Evolutionary conservation across 2,113 vertebrate species (phyloP).

Genomic region (Numenius arquata): DNA sequence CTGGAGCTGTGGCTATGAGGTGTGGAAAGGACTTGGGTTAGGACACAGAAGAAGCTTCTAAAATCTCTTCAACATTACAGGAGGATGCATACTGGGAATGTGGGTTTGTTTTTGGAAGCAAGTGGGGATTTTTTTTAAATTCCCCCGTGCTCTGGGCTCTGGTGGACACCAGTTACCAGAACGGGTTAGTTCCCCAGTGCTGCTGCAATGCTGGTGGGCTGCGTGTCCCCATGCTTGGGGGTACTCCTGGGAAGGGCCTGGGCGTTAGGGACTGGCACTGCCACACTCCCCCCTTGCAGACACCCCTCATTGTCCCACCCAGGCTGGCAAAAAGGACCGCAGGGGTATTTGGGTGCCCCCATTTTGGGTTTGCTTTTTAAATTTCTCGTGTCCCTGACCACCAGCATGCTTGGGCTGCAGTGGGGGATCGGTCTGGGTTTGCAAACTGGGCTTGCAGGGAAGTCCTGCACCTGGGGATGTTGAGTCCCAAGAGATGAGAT

Average conservation of each 20-base stretch:
- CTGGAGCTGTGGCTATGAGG: not conserved
- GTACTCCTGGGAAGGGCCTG: too few species aligned
- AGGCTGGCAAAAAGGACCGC: too few species aligned
- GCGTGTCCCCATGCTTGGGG: rapidly evolving
- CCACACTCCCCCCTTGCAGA: too few species aligned
- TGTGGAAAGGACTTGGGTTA: not conserved
- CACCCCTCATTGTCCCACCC: too few species aligned
- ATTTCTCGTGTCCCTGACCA: too few species aligned
- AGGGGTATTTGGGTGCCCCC: too few species aligned
- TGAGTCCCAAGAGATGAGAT: not conserved
- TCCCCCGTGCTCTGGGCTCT: rapidly evolving
- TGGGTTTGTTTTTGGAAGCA: not conserved
- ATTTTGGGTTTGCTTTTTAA: too few species aligned
- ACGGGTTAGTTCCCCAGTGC: rapidly evolving
- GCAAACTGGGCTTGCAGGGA: not conserved
- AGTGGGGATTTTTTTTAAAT: not conserved
- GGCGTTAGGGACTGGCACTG: too few species aligned
- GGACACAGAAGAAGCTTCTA: not conserved
- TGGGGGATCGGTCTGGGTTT: not conserved
- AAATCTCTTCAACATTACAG: not conserved
- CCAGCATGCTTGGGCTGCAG: rapidly evolving
- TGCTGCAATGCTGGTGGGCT: rapidly evolving
- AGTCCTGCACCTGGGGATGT: rapidly evolving
- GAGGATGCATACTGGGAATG: not conserved
- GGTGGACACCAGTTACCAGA: not conserved